phyloP scores from a whole-genome alignment of 2,113 vertebrate genomes.

The Caranx melampygus region DNA sequence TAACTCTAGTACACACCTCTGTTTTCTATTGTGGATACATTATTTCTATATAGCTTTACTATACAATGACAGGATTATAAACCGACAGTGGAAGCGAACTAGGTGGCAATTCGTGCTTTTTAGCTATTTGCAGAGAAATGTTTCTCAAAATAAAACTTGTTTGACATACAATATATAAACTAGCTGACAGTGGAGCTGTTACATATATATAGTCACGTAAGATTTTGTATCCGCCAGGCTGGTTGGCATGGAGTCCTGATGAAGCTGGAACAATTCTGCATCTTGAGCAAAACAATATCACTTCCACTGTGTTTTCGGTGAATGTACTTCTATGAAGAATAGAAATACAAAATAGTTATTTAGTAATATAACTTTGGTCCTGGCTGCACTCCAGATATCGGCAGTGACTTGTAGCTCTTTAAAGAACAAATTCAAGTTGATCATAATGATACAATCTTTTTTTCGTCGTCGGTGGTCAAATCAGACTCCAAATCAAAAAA shows the following conservation, averaged over 20 bases:
- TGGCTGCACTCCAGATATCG: conserved; percentile 1
- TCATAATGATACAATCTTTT: neutral
- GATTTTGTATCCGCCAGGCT: conserved; percentile 5
- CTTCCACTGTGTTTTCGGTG: neutral
- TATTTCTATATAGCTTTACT: too few relatives aligned
- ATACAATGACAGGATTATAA: too few relatives aligned
- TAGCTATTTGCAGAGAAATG: neutral
- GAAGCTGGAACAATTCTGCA: neutral
- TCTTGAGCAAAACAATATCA: neutral
- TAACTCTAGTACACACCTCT: too few relatives aligned
- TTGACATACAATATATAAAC: neutral
- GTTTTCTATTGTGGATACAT: neutral
- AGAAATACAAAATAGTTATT: neutral
- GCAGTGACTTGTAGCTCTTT: neutral
- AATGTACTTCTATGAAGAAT: neutral
- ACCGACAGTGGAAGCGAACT: too few relatives aligned
- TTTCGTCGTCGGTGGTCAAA: too few relatives aligned
- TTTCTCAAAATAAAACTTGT: neutral
- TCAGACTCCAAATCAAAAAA: too few relatives aligned
- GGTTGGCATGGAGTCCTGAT: neutral
- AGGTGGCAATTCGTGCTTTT: too few relatives aligned
- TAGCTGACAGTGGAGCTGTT: neutral
- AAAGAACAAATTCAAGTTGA: neutral
- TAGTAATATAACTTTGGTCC: conserved; percentile 7
- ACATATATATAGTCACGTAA: neutral